Conservation (phyloP, 1,140 invertebrate genomes). For the Meloidogyne chitwoodi region DNA sequence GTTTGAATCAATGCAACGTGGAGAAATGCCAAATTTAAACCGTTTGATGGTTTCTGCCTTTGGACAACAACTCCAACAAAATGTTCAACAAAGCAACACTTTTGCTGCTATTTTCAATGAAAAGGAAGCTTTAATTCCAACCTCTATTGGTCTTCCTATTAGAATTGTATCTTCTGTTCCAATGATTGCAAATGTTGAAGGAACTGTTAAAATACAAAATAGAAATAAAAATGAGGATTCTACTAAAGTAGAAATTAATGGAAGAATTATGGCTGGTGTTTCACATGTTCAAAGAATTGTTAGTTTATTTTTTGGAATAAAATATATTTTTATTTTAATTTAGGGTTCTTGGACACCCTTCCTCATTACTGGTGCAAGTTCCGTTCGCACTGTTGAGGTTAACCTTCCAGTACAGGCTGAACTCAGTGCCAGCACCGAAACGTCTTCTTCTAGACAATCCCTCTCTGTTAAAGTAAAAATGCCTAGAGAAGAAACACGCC, state of each 20-base stretch:
- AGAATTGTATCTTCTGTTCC: slow-evolving; percentile 27
- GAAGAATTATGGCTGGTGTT: slow-evolving; percentile 23
- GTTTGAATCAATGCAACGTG: background rate
- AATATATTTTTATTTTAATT: background rate
- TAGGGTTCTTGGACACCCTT: slow-evolving; percentile 32
- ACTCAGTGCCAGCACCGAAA: slow-evolving; percentile 15
- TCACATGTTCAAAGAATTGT: slow-evolving; percentile 24
- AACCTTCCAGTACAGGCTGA: slow-evolving; percentile 43
- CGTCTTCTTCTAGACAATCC: background rate
- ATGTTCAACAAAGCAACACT: background rate
- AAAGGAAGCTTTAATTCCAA: slow-evolving; percentile 34
- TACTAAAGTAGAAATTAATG: slow-evolving; percentile 9
- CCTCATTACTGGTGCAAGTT: slow-evolving; percentile 30
- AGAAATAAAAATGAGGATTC: background rate
- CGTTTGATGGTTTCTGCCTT: background rate
- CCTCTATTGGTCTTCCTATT: slow-evolving; percentile 44
- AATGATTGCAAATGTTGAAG: slow-evolving; percentile 32
- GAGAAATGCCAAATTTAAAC: background rate
- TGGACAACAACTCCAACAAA: background rate
- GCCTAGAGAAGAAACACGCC: slow-evolving; percentile 30
- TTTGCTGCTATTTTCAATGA: slow-evolving; percentile 39
- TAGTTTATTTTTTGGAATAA: background rate
- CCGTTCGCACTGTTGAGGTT: slow-evolving; percentile 27
- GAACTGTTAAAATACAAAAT: background rate
- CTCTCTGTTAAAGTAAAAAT: slow-evolving; percentile 30